Evolutionary conservation across 2,113 vertebrate genomes (phyloP).

Genomic region (Apodemus speciosus): DNA sequence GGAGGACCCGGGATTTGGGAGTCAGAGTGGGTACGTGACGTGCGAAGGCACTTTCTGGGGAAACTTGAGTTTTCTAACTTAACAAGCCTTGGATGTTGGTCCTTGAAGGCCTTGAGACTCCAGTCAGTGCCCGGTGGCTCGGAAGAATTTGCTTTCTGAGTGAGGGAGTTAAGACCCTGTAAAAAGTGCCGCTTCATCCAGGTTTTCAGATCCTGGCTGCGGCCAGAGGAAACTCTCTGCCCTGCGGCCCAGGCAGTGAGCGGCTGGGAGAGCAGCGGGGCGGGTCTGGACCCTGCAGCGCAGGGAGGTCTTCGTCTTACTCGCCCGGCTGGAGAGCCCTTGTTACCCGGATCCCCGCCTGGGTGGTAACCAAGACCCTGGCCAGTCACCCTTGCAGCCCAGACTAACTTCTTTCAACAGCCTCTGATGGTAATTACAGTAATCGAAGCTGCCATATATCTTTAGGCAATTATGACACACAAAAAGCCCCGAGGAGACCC

Average conservation of each 20-base stretch:
- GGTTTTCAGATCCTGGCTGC: not conserved
- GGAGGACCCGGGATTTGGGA: not conserved
- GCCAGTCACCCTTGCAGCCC: slow-evolving; percentile 82
- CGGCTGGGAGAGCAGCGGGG: slow-evolving; percentile 66
- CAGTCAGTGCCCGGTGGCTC: not conserved
- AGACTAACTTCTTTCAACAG: slow-evolving; percentile 90
- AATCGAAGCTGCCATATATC: slow-evolving; percentile 97
- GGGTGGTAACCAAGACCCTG: slow-evolving; percentile 89
- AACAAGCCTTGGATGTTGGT: not conserved
- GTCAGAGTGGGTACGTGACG: not conserved
- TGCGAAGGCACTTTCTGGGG: not conserved
- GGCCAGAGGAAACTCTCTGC: not conserved
- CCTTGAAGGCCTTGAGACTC: not conserved
- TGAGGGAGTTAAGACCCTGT: not conserved
- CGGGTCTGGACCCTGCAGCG: not conserved
- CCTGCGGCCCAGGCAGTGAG: not conserved
- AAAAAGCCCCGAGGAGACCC: slow-evolving; percentile 90
- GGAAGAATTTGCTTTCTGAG: not conserved
- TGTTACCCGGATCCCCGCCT: slow-evolving; percentile 83
- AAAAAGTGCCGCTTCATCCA: not conserved
- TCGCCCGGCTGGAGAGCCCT: slow-evolving; percentile 56
- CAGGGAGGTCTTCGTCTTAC: not conserved
- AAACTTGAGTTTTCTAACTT: not conserved
- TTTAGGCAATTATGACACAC: slow-evolving; percentile 93
- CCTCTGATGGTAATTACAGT: slow-evolving; percentile 96